Percentiles rank a stretch among this genome's conserved stretches.
Evolutionary conservation across 2,888 invertebrate genomes (phyloP).

Genomic region (Stegana nigrithorax): DNA sequence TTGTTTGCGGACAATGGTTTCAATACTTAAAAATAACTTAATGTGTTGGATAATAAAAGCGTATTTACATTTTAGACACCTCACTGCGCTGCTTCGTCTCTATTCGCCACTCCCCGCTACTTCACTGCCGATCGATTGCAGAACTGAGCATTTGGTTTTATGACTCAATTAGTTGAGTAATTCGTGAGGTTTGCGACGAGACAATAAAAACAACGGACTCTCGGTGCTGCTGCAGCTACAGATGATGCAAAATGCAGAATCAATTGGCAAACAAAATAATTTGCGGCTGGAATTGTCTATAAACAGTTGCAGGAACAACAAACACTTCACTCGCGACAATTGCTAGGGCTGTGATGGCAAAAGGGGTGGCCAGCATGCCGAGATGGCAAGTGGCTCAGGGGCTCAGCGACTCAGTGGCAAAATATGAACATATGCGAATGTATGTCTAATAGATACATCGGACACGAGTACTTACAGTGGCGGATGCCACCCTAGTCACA

Average conservation of each 20-base stretch:
- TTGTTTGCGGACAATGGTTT: not conserved
- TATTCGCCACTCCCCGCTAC: not conserved
- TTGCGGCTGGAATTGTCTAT: constrained; percentile 37
- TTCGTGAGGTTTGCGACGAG: constrained; percentile 53
- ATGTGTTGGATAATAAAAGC: constrained; percentile 1
- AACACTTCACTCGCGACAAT: constrained; percentile 12
- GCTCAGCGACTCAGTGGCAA: not conserved
- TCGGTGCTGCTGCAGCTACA: constrained; percentile 16
- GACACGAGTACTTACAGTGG: not conserved
- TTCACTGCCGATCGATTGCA: not conserved
- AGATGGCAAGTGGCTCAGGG: not conserved
- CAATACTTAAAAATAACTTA: not conserved
- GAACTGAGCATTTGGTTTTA: constrained; percentile 65
- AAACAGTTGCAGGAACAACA: constrained; percentile 13
- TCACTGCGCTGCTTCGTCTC: not conserved
- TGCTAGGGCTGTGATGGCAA: not conserved
- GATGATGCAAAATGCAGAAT: constrained; percentile 17
- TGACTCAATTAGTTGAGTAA: constrained; percentile 65
- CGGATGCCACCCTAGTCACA: constrained; percentile 1
- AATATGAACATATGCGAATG: constrained; percentile 8
- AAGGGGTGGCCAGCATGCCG: constrained; percentile 8
- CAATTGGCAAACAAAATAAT: constrained; percentile 54
- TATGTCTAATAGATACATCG: not conserved
- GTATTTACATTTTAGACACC: constrained; percentile 5
- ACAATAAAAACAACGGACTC: constrained; percentile 5